Evolutionary conservation across 2,113 vertebrate species (phyloP).

Genomic region (Empidonax traillii): DNA sequence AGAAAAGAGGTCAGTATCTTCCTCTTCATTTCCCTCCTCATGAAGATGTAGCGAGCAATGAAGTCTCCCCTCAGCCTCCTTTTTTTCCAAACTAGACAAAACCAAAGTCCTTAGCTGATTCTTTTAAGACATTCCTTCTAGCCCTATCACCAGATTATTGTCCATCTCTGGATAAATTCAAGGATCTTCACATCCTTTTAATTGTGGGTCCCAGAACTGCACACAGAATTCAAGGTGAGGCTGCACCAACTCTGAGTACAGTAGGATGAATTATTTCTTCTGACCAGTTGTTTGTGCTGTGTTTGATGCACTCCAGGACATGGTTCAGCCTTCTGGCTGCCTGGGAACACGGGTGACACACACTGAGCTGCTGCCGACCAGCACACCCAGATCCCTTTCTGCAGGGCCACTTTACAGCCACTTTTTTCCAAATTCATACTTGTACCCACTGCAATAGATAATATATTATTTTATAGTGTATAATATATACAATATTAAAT

Average conservation of each 20-base stretch:
- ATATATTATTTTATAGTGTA: neutral
- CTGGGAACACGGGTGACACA: rapidly evolving
- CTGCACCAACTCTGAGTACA: rapidly evolving
- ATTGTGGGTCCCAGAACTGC: neutral
- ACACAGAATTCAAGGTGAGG: neutral
- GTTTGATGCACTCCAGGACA: neutral
- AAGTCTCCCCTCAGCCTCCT: neutral
- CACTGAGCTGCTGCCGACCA: neutral
- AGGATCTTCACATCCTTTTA: neutral
- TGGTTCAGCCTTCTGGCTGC: neutral
- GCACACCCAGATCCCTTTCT: neutral
- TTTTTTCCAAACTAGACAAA: neutral
- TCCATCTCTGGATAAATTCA: neutral
- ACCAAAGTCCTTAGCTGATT: neutral
- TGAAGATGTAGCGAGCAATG: neutral
- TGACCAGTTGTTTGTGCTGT: neutral
- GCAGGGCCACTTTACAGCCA: neutral
- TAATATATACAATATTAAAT: neutral
- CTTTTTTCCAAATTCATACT: neutral
- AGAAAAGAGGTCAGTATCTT: neutral
- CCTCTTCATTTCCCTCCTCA: neutral
- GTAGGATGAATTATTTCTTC: neutral
- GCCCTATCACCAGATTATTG: neutral
- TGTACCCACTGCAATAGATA: neutral
- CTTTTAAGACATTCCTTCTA: neutral